phyloP scores from a whole-genome alignment of 2,888 invertebrate species.

The Lasioglossum zephyrum region DNA sequence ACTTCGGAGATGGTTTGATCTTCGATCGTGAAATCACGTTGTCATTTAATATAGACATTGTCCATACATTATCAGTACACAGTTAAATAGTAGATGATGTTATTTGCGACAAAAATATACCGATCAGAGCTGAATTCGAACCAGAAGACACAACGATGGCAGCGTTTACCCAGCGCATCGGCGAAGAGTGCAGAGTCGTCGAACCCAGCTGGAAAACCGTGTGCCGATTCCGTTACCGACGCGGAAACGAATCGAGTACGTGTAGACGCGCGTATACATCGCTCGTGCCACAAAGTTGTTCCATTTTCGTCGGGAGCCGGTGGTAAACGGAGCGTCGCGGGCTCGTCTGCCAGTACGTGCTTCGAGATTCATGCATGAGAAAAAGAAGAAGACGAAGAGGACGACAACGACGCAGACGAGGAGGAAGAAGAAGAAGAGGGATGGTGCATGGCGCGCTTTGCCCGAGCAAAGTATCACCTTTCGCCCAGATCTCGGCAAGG shows the following conservation, averaged over 20 bases:
- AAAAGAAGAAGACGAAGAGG: neutral
- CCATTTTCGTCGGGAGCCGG: slow-evolving; percentile 2
- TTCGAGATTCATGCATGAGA: slow-evolving; percentile 17
- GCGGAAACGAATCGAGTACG: slow-evolving; percentile 10
- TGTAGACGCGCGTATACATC: neutral
- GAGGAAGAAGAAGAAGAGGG: neutral
- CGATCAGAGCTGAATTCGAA: neutral
- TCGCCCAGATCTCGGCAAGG: slow-evolving; percentile 27
- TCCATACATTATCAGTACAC: neutral
- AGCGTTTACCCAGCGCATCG: neutral
- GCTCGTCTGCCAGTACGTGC: slow-evolving; percentile 11
- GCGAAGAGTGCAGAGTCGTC: neutral
- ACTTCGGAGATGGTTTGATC: neutral
- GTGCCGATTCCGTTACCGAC: slow-evolving; percentile 13
- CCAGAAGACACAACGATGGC: neutral
- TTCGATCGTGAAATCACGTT: neutral
- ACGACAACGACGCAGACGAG: neutral
- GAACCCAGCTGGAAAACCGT: neutral
- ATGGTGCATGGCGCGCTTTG: neutral
- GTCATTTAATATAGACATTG: neutral
- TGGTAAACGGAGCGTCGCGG: neutral
- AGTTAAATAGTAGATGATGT: too few species aligned
- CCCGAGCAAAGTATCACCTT: slow-evolving; percentile 31
- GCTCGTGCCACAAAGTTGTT: slow-evolving; percentile 4
- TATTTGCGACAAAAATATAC: neutral